Evolutionary conservation across 2,113 vertebrate genomes (phyloP).

Genomic region (Acanthisitta chloris): DNA sequence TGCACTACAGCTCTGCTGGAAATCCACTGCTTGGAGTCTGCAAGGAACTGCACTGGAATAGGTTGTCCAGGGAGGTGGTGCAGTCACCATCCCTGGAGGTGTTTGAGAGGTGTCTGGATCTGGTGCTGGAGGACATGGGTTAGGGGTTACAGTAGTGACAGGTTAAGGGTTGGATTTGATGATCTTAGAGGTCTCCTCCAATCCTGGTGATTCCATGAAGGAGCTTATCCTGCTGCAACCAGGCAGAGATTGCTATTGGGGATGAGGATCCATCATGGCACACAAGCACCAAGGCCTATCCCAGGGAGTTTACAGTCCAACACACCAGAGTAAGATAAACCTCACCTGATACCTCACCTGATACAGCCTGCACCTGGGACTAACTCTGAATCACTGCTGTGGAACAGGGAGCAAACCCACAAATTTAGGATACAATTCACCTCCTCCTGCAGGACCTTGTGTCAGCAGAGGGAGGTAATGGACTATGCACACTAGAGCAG

Average conservation of each 20-base stretch:
- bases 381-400: not conserved
- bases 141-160: too few relatives aligned
- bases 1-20: not conserved
- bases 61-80: too few relatives aligned
- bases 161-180: too few relatives aligned
- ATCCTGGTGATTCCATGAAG: too few relatives aligned
- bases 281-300: not conserved
- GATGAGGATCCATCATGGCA: not conserved
- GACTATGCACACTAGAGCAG: not conserved
- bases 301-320: not conserved
- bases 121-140: too few relatives aligned
- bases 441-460: not conserved
- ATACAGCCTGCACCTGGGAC: not conserved
- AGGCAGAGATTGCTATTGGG: fast-evolving
- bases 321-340: not conserved
- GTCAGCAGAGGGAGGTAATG: not conserved
- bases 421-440: not conserved
- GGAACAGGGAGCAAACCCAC: not conserved
- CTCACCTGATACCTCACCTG: too few relatives aligned
- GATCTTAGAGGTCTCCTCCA: too few relatives aligned
- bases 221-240: too few relatives aligned
- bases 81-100: too few relatives aligned
- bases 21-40: not conserved
- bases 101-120: too few relatives aligned
- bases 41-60: too few relatives aligned